These are phyloP conservation scores for Diabrotica virgifera DNA, from an alignment of 1,140 invertebrate species.

Conservation along the genomic window DNA sequence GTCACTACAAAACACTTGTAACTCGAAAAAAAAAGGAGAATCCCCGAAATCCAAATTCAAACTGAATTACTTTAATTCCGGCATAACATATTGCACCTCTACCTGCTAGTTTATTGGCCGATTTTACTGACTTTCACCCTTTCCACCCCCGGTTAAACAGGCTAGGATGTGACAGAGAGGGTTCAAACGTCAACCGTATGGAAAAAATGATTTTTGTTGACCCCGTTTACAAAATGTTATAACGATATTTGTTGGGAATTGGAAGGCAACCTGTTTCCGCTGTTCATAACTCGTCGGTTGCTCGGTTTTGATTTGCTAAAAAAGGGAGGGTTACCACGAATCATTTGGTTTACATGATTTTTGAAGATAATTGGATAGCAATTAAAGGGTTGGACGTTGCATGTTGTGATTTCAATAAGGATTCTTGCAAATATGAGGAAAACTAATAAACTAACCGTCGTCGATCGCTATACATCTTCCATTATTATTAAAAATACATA, in stretches of 20 bases:
- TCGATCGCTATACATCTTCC: too few relatives aligned
- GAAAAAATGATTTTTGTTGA: conserved; percentile 28
- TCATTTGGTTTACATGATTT: too few relatives aligned
- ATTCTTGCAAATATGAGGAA: too few relatives aligned
- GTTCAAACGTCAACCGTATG: conserved; percentile 24
- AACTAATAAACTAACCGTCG: too few relatives aligned
- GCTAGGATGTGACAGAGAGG: conserved; percentile 16
- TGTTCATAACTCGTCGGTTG: background rate
- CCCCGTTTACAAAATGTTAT: conserved; percentile 22
- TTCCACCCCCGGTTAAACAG: conserved; percentile 21
- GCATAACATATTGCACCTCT: conserved; percentile 35
- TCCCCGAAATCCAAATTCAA: conserved; percentile 14
- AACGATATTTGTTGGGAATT: conserved; percentile 19
- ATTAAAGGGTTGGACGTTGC: too few relatives aligned
- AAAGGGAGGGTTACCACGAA: too few relatives aligned
- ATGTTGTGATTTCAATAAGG: too few relatives aligned
- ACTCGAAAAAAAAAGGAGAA: too few relatives aligned
- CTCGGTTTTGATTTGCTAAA: too few relatives aligned
- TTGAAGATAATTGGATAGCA: too few relatives aligned
- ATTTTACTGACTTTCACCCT: conserved; percentile 26
- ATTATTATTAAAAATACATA: too few relatives aligned
- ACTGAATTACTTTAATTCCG: conserved; percentile 18
- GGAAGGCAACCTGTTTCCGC: conserved; percentile 4
- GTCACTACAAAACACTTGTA: too few relatives aligned
- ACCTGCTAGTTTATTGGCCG: conserved; percentile 38